Evolutionary conservation across 2,888 invertebrate genomes (phyloP).

Genomic region (Gastracanthus pulcherrimus): DNA sequence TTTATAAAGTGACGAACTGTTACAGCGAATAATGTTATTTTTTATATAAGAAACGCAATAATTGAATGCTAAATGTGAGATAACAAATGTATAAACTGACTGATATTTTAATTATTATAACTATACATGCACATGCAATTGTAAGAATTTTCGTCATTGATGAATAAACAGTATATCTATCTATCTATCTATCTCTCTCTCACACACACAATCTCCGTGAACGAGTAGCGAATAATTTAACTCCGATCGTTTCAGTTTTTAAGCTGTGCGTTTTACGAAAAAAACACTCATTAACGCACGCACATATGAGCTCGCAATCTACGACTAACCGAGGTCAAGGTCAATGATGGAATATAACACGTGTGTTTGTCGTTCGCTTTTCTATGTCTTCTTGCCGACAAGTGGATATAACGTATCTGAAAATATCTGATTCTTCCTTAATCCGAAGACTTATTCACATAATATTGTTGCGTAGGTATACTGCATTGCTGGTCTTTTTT

Average conservation of each 20-base stretch:
- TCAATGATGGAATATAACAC: not conserved
- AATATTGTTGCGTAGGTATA: not conserved
- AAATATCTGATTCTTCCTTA: not conserved
- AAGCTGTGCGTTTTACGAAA: not conserved
- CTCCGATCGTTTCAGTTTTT: not conserved
- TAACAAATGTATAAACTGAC: too few relatives aligned
- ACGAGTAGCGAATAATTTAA: not conserved
- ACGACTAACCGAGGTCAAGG: not conserved
- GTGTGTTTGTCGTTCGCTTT: not conserved
- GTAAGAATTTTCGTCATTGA: too few relatives aligned
- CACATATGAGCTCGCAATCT: not conserved
- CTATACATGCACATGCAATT: too few relatives aligned
- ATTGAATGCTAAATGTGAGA: too few relatives aligned
- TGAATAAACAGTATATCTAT: too few relatives aligned
- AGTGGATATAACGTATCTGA: not conserved
- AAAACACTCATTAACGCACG: not conserved
- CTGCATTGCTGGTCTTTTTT: too few relatives aligned
- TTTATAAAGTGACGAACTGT: too few relatives aligned
- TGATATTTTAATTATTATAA: too few relatives aligned
- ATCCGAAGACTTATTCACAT: not conserved
- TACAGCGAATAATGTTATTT: too few relatives aligned
- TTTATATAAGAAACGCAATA: too few relatives aligned
- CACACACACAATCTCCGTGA: too few relatives aligned
- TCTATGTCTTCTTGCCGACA: not conserved
- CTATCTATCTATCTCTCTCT: too few relatives aligned